phyloP scores from a whole-genome alignment of 1,140 invertebrate species.

The Cotesia chilonis region DNA sequence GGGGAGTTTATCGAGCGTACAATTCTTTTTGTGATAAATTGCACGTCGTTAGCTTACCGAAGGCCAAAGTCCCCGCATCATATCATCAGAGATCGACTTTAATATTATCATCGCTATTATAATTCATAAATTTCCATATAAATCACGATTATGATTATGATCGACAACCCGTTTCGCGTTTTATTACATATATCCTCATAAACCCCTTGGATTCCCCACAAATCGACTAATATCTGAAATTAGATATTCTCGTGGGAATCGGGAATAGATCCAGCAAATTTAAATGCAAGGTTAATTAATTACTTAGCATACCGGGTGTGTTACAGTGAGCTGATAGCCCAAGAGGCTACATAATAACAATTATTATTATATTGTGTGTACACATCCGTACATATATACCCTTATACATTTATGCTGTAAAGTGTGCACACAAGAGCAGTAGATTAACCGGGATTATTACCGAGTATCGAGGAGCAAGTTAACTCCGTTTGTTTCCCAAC shows the following conservation, averaged over 20 bases:
- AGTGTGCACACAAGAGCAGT: too few species aligned
- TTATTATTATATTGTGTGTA: too few species aligned
- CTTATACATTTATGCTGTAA: too few species aligned
- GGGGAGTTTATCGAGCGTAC: conserved; percentile 42
- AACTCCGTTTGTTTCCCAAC: conserved; percentile 61
- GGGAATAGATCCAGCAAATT: too few species aligned
- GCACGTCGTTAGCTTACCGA: conserved; percentile 33
- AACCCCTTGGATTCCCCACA: too few species aligned
- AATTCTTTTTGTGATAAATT: conserved; percentile 42
- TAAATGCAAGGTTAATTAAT: too few species aligned
- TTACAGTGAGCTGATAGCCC: too few species aligned
- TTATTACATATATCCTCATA: too few species aligned
- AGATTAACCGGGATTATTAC: conserved; percentile 4
- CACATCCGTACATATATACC: too few species aligned
- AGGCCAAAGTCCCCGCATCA: conserved; percentile 22
- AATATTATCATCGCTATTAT: background rate
- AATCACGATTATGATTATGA: background rate
- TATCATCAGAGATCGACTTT: conserved; percentile 3
- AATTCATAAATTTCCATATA: background rate
- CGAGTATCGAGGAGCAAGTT: conserved; percentile 28
- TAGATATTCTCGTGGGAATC: background rate
- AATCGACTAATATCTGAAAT: too few species aligned
- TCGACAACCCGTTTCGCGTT: background rate
- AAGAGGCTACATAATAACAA: too few species aligned
- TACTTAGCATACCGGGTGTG: too few species aligned